Evolutionary conservation across 2,888 invertebrate genomes (phyloP).

Genomic region (Choreutis nemorana): DNA sequence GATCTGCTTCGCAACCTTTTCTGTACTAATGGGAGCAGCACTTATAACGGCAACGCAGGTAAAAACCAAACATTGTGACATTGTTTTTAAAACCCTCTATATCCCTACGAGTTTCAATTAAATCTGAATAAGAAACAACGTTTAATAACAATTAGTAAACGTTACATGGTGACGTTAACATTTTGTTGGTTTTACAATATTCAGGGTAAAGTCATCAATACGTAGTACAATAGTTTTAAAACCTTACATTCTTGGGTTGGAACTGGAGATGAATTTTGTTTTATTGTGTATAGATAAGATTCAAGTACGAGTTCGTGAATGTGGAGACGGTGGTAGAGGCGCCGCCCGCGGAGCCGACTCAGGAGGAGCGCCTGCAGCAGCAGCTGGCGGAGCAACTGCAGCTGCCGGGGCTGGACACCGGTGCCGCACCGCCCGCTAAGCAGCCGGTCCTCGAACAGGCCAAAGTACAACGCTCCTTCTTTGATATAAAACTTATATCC

Average conservation of each 20-base stretch:
- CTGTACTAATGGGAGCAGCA: slow-evolving; percentile 95
- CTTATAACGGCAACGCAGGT: slow-evolving; percentile 91
- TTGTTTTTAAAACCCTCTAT: too few species aligned
- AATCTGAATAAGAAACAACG: too few species aligned
- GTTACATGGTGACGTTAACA: too few species aligned
- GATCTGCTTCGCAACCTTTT: slow-evolving; percentile 97
- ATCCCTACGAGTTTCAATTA: too few species aligned
- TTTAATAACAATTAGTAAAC: too few species aligned
- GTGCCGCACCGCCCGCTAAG: slow-evolving; percentile 47
- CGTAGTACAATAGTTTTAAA: too few species aligned
- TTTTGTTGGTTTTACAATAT: too few species aligned
- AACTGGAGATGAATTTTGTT: too few species aligned
- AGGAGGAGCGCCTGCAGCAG: slow-evolving; percentile 82
- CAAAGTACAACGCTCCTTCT: slow-evolving; percentile 21
- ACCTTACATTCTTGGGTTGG: too few species aligned
- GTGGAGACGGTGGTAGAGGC: slow-evolving; percentile 60
- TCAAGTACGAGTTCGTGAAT: slow-evolving; percentile 68
- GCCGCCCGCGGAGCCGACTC: slow-evolving; percentile 65
- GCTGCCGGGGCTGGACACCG: slow-evolving; percentile 78
- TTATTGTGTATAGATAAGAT: slow-evolving; percentile 49
- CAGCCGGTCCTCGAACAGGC: slow-evolving; percentile 29
- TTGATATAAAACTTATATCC: too few species aligned
- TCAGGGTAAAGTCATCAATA: too few species aligned
- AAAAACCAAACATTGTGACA: too few species aligned
- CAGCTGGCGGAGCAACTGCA: slow-evolving; percentile 85